These are phyloP conservation scores for Mylabris sibirica DNA, from an alignment of 2,888 invertebrate genomes.

Conservation along the genomic window DNA sequence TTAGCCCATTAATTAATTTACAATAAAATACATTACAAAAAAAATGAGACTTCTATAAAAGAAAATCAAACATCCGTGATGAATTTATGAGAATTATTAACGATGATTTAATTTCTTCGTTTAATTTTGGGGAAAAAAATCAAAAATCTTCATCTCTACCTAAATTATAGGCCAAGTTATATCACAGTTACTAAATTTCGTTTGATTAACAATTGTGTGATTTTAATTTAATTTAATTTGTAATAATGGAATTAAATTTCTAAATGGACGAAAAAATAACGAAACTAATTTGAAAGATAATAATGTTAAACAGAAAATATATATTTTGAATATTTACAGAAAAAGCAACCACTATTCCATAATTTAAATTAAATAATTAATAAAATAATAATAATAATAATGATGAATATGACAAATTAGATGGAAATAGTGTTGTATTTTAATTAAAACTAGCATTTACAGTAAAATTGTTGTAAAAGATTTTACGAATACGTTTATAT, in stretches of 20 bases:
- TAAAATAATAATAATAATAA: background rate
- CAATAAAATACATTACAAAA: background rate
- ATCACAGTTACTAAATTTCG: conserved; percentile 46
- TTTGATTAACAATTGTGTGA: conserved; percentile 28
- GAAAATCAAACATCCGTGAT: background rate
- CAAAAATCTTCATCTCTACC: background rate
- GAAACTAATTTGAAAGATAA: background rate
- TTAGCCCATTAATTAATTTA: background rate
- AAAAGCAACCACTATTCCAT: background rate
- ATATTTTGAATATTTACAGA: conserved; percentile 6
- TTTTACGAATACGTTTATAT: conserved; percentile 42
- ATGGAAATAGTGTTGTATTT: background rate
- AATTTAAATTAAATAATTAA: conserved; percentile 2
- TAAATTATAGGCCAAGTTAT: conserved; percentile 44
- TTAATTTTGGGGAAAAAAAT: background rate
- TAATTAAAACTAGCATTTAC: background rate
- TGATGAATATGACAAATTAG: background rate
- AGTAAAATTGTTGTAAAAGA: background rate
- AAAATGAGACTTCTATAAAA: background rate
- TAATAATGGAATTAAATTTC: conserved; percentile 12
- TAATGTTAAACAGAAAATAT: background rate
- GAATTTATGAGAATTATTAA: conserved; percentile 6
- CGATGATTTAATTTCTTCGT: background rate
- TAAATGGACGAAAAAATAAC: conserved; percentile 20
- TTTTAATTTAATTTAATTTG: too few species aligned